These are phyloP conservation scores for Harmothoe impar DNA, from an alignment of 2,888 invertebrate species.

Conservation along the genomic window DNA sequence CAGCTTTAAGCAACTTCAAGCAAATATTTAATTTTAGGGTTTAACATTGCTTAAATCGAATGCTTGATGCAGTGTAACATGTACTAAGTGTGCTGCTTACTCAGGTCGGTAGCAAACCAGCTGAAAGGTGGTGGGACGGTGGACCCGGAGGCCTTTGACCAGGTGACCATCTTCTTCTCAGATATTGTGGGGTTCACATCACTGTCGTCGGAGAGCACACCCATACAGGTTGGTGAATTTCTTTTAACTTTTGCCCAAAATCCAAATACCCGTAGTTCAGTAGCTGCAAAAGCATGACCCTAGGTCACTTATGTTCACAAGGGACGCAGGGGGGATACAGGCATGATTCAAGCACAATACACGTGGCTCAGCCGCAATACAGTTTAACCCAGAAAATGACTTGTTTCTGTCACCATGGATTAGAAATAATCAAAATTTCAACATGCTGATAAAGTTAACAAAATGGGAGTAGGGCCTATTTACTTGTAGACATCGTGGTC, in stretches of 20 bases:
- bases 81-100: too few relatives aligned
- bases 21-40: too few relatives aligned
- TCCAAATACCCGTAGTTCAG: neutral
- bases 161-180: slow-evolving; percentile 83
- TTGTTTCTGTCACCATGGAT: neutral
- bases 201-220: slow-evolving; percentile 82
- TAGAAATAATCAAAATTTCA: too few relatives aligned
- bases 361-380: neutral
- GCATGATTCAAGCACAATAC: neutral
- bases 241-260: neutral
- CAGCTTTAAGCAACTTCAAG: too few relatives aligned
- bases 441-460: too few relatives aligned
- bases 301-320: neutral
- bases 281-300: neutral
- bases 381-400: neutral
- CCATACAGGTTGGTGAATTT: slow-evolving; percentile 75
- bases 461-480: too few relatives aligned
- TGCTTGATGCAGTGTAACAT: too few relatives aligned
- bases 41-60: too few relatives aligned
- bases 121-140: slow-evolving; percentile 82
- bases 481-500: too few relatives aligned
- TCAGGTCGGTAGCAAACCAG: slow-evolving; percentile 52
- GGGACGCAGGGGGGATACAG: neutral
- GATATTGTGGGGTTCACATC: slow-evolving; percentile 84
- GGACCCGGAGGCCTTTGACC: slow-evolving; percentile 82